Evolutionary conservation across 2,113 vertebrate genomes (phyloP).

Genomic region (Carettochelys insculpta): DNA sequence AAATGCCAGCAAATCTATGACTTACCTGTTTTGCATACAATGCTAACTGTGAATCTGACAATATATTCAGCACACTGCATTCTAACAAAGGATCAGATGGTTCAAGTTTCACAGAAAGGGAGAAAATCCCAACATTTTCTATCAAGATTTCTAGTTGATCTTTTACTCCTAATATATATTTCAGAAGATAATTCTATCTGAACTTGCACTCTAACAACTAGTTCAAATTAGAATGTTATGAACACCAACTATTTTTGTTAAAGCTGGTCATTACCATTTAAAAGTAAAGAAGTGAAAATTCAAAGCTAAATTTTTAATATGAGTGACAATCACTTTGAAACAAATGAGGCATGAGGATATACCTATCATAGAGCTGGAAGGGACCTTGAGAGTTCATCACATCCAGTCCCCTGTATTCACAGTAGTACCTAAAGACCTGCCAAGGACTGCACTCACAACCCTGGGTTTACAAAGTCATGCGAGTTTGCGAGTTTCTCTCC

Average conservation of each 20-base stretch:
- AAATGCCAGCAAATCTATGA: neutral
- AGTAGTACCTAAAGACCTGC: too few species aligned
- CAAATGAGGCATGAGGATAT: too few species aligned
- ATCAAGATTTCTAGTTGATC: neutral
- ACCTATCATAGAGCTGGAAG: too few species aligned
- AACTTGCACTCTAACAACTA: neutral
- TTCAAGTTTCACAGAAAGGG: neutral
- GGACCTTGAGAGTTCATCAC: too few species aligned
- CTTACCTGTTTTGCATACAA: conserved; percentile 9
- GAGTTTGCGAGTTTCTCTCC: too few species aligned
- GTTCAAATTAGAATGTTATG: neutral
- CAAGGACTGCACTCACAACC: too few species aligned
- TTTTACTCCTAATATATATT: neutral
- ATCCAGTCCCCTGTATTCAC: too few species aligned
- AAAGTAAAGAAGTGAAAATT: neutral
- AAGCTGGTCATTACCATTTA: neutral
- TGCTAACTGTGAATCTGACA: conserved; percentile 13
- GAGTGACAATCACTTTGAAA: neutral
- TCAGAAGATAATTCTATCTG: neutral
- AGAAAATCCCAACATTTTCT: neutral
- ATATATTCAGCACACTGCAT: neutral
- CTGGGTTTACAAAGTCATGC: too few species aligned
- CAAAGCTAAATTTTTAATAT: neutral
- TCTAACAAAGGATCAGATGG: neutral
- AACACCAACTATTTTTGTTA: neutral